Evolutionary conservation across 2,888 invertebrate species (phyloP), one percentile per base, ranked within the genome.

Genomic region (Orchestes rusci): DNA sequence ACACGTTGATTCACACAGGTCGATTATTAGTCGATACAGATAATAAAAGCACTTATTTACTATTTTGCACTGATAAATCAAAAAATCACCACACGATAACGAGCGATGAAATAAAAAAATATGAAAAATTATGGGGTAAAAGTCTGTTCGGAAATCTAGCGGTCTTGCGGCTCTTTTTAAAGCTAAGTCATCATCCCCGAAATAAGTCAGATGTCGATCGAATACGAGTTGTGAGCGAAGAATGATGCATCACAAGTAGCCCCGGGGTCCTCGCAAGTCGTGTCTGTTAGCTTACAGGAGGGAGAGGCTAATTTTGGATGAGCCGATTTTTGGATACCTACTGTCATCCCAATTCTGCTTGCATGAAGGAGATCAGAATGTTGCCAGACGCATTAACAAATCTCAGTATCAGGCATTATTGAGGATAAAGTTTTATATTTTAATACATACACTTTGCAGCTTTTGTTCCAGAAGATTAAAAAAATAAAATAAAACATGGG

Each of bases 141-240:
- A 60, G 59, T 63, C 59, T 62, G 53, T 53, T 43, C 48, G 47
- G 43, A 48, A 39, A 23, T 10, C 23, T 47, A 53, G 53, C 64
- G 70, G 69, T 70, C 48, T 39, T 70, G 70, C 71, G 72, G 73
- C 71, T 70, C 68, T 32, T 70, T 69, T 79, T 80, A 79, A 35
- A 77, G 63, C 62, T 73, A 82, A 80, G 79, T 81, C 82, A 82
- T 82, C 77, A 77, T 80, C 77, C 77, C 77, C 76, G 77, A 78
- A 74, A 69, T 73, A 74, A 70, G 63, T 72, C 84, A 87, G 86
- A 86, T 86, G 87, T 87, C 86, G 86, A 84, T 87, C 86, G 87
- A 84, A 84, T 84, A 83, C 84, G 82, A 84, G 83, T 84, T 80
- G 83, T 80, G 80, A 83, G 83, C 83, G 84, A 83, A 82, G 82